phyloP scores from a whole-genome alignment of 1,140 invertebrate genomes.

The Scaptomyza montana region DNA sequence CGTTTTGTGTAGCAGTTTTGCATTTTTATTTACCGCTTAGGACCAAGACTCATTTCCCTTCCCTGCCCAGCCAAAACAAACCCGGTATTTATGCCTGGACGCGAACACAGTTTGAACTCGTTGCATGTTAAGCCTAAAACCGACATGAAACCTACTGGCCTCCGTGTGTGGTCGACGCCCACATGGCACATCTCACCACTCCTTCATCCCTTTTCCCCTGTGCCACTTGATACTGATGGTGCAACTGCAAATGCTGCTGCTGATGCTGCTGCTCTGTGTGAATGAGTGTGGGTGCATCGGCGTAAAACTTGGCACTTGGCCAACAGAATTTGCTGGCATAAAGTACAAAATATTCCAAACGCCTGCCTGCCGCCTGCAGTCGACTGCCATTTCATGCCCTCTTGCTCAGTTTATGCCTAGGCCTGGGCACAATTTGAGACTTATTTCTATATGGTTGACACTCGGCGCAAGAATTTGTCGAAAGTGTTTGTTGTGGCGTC shows the following conservation, averaged over 20 bases:
- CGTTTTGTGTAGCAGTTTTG: conserved; percentile 62
- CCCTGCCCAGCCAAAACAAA: too few relatives aligned
- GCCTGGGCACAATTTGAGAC: conserved; percentile 63
- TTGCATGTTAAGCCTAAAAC: conserved; percentile 72
- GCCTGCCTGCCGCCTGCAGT: conserved; percentile 30
- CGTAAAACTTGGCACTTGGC: conserved; percentile 73
- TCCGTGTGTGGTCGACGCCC: conserved; percentile 52
- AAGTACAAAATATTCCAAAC: conserved; percentile 73
- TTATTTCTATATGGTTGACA: conserved; percentile 72
- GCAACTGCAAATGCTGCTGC: conserved; percentile 1
- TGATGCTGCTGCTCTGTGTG: too few relatives aligned
- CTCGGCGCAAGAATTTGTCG: conserved; percentile 67
- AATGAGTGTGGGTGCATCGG: conserved; percentile 48
- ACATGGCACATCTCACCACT: conserved; percentile 10
- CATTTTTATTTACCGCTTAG: conserved; percentile 67
- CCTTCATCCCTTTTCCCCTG: not conserved
- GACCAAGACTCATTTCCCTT: not conserved
- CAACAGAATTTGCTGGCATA: conserved; percentile 71
- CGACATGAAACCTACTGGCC: conserved; percentile 65
- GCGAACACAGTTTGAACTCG: conserved; percentile 58
- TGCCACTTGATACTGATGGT: conserved; percentile 29
- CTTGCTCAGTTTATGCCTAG: conserved; percentile 19
- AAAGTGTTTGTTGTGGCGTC: conserved; percentile 70
- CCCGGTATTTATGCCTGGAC: not conserved
- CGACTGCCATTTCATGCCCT: conserved; percentile 1